Evolutionary conservation across 23 tunicate genomes (phyloP).

Genomic region (Ascidia mentula): DNA sequence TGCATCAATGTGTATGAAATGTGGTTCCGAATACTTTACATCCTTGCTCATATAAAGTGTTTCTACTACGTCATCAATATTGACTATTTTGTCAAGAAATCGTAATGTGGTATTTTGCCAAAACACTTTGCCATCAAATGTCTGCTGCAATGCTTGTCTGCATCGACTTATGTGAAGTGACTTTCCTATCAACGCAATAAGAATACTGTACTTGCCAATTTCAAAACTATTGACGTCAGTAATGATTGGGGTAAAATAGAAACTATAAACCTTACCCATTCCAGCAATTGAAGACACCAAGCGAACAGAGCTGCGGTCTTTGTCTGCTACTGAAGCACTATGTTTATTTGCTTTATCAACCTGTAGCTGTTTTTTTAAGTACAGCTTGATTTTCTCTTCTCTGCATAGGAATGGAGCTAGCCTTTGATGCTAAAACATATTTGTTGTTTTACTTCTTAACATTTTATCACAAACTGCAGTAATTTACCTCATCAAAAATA

Average conservation of each 20-base stretch:
- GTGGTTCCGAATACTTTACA: slow-evolving; percentile 11
- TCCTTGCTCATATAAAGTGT: slow-evolving; percentile 13
- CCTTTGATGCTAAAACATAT: slow-evolving; percentile 12
- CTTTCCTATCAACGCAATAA: slow-evolving; percentile 25
- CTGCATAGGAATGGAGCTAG: not conserved
- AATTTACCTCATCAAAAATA: slow-evolving; percentile 45
- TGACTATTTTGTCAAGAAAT: slow-evolving; percentile 43
- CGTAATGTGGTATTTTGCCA: slow-evolving; percentile 46
- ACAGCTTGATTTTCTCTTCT: not conserved
- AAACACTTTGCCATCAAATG: slow-evolving; percentile 6
- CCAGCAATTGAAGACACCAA: slow-evolving; percentile 5
- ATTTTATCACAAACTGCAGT: not conserved
- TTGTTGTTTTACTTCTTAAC: not conserved
- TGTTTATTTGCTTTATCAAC: not conserved
- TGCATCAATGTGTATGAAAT: slow-evolving; percentile 54
- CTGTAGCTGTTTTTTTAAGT: slow-evolving; percentile 14
- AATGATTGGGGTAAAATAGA: too few species aligned
- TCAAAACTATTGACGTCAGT: too few species aligned
- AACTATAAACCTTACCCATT: slow-evolving; percentile 26
- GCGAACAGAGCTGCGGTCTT: slow-evolving; percentile 17
- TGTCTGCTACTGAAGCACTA: slow-evolving; percentile 22
- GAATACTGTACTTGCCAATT: too few species aligned
- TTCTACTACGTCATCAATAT: slow-evolving; percentile 45
- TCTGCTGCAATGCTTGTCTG: slow-evolving; percentile 1
- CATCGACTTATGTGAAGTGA: slow-evolving; percentile 36